phyloP scores from a whole-genome alignment of 2,113 vertebrate genomes.

The Megalops atlanticus region DNA sequence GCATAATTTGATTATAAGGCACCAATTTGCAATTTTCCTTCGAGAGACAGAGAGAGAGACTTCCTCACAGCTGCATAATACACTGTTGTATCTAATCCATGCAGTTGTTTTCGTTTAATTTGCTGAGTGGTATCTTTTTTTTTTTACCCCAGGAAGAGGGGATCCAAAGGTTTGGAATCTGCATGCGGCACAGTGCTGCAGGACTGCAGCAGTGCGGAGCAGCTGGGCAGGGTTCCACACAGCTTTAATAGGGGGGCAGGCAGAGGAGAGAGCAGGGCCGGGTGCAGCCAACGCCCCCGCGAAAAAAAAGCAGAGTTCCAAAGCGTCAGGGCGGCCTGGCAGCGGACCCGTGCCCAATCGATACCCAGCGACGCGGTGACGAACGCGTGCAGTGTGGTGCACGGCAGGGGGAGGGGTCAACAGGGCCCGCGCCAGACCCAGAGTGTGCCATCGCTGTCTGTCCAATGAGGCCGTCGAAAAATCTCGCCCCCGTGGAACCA shows the following conservation, averaged over 20 bases:
- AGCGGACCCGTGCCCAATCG: not conserved
- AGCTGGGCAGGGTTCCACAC: not conserved
- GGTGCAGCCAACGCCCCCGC: not conserved
- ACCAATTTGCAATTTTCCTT: too few relatives aligned
- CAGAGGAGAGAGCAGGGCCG: not conserved
- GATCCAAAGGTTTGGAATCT: not conserved
- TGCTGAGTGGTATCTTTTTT: not conserved
- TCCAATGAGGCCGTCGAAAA: slow-evolving; percentile 21
- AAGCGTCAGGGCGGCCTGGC: not conserved
- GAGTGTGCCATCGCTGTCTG: slow-evolving; percentile 17
- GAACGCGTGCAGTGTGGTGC: not conserved
- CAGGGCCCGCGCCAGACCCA: slow-evolving; percentile 15
- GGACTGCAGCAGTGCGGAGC: not conserved
- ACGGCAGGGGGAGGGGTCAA: too few relatives aligned
- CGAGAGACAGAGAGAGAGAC: too few relatives aligned
- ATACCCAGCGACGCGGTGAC: not conserved
- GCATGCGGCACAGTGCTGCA: not conserved
- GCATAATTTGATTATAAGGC: too few relatives aligned
- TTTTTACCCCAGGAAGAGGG: not conserved
- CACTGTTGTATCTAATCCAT: too few relatives aligned
- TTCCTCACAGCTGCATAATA: too few relatives aligned
- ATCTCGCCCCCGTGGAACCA: slow-evolving; percentile 1
- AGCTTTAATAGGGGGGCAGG: not conserved
- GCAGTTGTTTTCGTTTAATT: not conserved
- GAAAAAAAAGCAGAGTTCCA: not conserved